Conservation (phyloP, 2,113 vertebrate species). For the Castor canadensis region DNA sequence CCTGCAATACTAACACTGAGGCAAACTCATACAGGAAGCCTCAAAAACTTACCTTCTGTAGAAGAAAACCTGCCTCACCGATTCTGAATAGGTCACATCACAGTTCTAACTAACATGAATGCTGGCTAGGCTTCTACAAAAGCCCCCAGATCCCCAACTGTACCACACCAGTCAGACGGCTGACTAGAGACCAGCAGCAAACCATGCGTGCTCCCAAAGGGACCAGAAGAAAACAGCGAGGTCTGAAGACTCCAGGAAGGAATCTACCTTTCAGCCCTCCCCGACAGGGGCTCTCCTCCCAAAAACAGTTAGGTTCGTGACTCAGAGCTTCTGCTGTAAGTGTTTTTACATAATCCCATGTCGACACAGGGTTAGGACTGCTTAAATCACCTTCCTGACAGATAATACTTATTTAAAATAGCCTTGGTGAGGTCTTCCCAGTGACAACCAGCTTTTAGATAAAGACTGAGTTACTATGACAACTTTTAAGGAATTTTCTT, state of each 20-base stretch:
- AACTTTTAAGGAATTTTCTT: background rate
- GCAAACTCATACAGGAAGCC: background rate
- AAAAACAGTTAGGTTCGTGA: background rate
- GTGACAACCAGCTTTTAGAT: background rate
- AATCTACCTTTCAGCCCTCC: background rate
- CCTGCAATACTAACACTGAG: background rate
- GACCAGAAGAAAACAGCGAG: background rate
- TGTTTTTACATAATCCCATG: constrained; percentile 6
- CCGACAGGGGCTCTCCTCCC: background rate
- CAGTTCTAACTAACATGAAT: no score
- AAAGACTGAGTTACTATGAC: background rate
- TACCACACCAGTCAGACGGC: background rate
- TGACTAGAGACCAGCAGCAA: background rate
- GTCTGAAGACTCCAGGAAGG: background rate
- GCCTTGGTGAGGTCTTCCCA: background rate
- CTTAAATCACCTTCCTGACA: background rate
- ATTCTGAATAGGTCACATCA: background rate
- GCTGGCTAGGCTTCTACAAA: no score
- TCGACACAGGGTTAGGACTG: background rate
- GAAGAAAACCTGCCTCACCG: background rate
- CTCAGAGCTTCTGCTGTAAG: background rate
- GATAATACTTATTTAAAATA: background rate
- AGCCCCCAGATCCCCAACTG: background rate
- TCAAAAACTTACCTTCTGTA: background rate
- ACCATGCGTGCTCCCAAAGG: background rate